Conservation (phyloP, 1,140 invertebrate species). For the Saccostrea glomerata region DNA sequence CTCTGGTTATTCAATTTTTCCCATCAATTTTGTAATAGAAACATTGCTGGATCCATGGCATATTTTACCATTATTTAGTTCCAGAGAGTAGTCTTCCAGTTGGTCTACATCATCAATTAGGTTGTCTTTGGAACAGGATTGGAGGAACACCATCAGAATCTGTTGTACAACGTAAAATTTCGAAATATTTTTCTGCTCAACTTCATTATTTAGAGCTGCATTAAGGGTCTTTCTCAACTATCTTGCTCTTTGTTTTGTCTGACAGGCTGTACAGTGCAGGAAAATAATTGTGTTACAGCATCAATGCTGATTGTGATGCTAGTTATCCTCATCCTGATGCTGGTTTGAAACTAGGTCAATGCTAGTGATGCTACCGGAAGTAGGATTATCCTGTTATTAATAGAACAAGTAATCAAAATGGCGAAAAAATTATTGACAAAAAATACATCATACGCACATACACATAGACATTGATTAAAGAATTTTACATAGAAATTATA, state of each 20-base stretch:
- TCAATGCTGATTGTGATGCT: too few species aligned
- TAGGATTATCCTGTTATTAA: too few species aligned
- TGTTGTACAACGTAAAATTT: not conserved
- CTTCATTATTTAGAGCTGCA: not conserved
- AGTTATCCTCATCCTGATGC: too few species aligned
- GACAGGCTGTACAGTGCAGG: not conserved
- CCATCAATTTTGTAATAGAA: not conserved
- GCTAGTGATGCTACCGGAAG: too few species aligned
- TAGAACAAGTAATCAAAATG: too few species aligned
- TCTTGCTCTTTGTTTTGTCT: not conserved
- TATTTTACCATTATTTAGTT: not conserved
- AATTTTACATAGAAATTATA: too few species aligned
- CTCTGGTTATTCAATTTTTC: not conserved
- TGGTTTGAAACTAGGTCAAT: too few species aligned
- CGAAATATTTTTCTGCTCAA: not conserved
- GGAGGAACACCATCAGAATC: not conserved
- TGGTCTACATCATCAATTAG: not conserved
- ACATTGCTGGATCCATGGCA: not conserved
- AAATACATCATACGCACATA: too few species aligned
- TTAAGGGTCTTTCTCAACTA: not conserved
- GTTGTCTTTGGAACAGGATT: not conserved
- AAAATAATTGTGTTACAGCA: too few species aligned
- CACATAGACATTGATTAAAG: too few species aligned
- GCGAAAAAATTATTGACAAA: too few species aligned
- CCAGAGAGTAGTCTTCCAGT: not conserved